Evolutionary conservation across 2,888 invertebrate genomes (phyloP).

Genomic region (Cerceris rybyensis): DNA sequence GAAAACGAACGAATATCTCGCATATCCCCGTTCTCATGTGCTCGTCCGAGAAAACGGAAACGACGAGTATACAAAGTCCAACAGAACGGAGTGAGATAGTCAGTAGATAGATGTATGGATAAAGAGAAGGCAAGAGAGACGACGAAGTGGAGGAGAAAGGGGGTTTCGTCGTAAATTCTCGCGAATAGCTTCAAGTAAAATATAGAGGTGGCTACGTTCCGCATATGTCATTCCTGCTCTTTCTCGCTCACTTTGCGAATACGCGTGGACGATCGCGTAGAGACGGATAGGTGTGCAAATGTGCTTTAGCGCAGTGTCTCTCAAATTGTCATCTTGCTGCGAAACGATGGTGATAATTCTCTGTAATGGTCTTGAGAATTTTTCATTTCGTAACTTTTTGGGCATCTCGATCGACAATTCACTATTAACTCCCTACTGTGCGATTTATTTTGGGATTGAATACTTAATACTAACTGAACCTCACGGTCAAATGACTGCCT

Average conservation of each 20-base stretch:
- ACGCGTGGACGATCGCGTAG: constrained; percentile 58
- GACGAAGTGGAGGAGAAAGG: constrained; percentile 48
- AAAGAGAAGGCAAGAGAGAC: constrained; percentile 31
- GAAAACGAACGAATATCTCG: constrained; percentile 10
- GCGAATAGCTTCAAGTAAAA: constrained; percentile 78
- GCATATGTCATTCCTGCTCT: constrained; percentile 80
- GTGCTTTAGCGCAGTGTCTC: constrained; percentile 48
- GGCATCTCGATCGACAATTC: no score
- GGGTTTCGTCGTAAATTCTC: constrained; percentile 76
- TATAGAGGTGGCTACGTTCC: constrained; percentile 78
- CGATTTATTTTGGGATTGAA: no score
- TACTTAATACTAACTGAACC: no score
- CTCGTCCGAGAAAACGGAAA: not conserved
- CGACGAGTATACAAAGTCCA: constrained; percentile 27
- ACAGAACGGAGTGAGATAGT: constrained; percentile 35
- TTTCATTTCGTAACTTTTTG: no score
- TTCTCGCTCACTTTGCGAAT: constrained; percentile 64
- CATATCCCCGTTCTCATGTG: constrained; percentile 3
- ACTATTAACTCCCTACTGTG: no score
- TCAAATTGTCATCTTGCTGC: constrained; percentile 24
- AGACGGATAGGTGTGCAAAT: constrained; percentile 47
- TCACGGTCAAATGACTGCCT: no score
- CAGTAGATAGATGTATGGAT: constrained; percentile 47
- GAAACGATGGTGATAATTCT: not conserved
- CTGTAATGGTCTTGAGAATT: no score